Evolutionary conservation across 1,140 invertebrate genomes (phyloP), one percentile per base, ranked within the genome.

Genomic region (Meloidogyne chitwoodi): DNA sequence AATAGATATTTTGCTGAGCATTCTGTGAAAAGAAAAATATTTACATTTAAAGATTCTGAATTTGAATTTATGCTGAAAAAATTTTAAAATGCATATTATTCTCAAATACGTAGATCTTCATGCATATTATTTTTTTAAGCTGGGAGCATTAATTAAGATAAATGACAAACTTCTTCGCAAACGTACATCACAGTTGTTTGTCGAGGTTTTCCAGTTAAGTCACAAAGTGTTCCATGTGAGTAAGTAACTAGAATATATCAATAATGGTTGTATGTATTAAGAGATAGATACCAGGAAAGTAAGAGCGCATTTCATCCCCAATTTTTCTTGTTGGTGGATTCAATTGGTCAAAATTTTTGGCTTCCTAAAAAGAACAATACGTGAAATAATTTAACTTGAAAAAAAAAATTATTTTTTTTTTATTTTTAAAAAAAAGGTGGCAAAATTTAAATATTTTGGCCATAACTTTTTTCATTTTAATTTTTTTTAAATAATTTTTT

Each of bases 261-360:
- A 38, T 68, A 68, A 12, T 22, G 5, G 11, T 14, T 27, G 29
- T 29, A 41, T 14, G 6, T n/a, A 65, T 22, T n/a, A 27, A 65
- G 2, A n/a, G 8, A 64, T 68, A 75, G 19, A 88, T 88, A 0
- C 90, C 83, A 73, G 88, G 85, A 77, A 88, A 89, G 76, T 89
- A 90, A 1, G 94, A 93, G 86, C 95, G 90, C 69, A 91, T 91
- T 11, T 93, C 89, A 12, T 93, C 93, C 85, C 96, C 93, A 61
- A 97, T 91, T 88, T 93, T 93, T 73, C 92, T 92, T 0, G 89
- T 87, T 0, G 91, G 91, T 48, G 87, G 80, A 63, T 84, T 79
- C 19, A 69, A 44, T 70, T 76, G 72, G 19, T 81, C 80, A 76
- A 80, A 80, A 2, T 66, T n/a, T 75, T 73, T 71, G 77, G 80